Evolutionary conservation across 2,888 invertebrate species (phyloP).

Genomic region (Hemaris fuciformis): DNA sequence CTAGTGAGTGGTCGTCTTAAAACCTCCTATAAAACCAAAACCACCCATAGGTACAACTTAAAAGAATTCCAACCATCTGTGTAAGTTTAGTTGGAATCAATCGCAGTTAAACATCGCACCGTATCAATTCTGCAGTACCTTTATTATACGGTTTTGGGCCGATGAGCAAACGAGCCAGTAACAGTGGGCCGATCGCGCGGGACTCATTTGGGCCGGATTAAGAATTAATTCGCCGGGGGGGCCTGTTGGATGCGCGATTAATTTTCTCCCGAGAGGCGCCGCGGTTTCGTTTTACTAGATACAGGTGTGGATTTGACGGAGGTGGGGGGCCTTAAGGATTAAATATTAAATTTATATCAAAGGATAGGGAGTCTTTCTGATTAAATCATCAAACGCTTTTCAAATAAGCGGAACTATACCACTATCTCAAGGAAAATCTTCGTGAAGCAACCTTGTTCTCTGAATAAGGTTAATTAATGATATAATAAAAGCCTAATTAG

Average conservation of each 20-base stretch:
- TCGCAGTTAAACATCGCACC: conserved; percentile 1
- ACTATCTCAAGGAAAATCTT: no score
- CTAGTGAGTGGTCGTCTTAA: no score
- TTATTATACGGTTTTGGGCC: neutral
- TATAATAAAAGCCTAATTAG: no score
- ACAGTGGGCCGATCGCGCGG: conserved; percentile 47
- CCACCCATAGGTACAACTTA: neutral
- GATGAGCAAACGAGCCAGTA: conserved; percentile 29
- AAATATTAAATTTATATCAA: neutral
- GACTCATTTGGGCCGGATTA: conserved; percentile 59
- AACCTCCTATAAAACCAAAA: no score
- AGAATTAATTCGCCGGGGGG: conserved; percentile 58
- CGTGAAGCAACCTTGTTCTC: no score
- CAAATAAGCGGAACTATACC: no score
- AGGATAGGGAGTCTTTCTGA: no score
- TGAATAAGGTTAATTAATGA: no score
- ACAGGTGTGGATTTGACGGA: conserved; percentile 37
- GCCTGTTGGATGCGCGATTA: conserved; percentile 55
- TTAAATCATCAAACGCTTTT: no score
- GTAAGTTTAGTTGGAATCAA: neutral
- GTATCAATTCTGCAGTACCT: conserved; percentile 26
- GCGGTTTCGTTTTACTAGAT: conserved; percentile 38
- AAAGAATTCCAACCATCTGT: neutral
- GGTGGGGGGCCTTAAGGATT: neutral
- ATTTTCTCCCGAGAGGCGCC: conserved; percentile 46